Evolutionary conservation across 2,888 invertebrate species (phyloP).

Genomic region (Pristionchus arcanus): DNA sequence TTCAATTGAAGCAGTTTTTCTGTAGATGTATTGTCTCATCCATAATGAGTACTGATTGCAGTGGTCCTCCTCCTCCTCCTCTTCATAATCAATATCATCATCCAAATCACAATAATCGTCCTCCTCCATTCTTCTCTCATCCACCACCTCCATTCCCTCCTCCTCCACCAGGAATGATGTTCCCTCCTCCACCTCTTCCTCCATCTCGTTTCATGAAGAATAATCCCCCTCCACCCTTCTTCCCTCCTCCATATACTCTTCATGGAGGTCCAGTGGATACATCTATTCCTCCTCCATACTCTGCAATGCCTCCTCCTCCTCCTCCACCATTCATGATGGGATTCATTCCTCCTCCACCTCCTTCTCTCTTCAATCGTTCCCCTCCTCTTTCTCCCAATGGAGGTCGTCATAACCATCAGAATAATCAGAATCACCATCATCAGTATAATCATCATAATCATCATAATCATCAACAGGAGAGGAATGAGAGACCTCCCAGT

Average conservation of each 20-base stretch:
- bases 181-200: neutral
- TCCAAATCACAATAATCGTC: neutral
- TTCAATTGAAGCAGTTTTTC: neutral
- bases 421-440: neutral
- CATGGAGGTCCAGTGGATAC: neutral
- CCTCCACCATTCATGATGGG: neutral
- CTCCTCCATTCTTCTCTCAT: slow-evolving; percentile 14
- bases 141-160: neutral
- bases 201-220: neutral
- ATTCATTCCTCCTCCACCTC: neutral
- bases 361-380: neutral
- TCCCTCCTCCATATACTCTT: neutral
- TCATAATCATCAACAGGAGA: neutral
- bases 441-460: neutral
- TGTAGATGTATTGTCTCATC: neutral
- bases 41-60: neutral
- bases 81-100: neutral
- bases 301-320: neutral
- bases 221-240: neutral
- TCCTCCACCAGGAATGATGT: neutral
- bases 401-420: neutral
- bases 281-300: slow-evolving; percentile 5
- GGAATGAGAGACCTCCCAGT: neutral
- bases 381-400: neutral
- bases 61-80: neutral